Evolutionary conservation across 2,113 vertebrate genomes (phyloP).

Genomic region (Microtus ochrogaster): DNA sequence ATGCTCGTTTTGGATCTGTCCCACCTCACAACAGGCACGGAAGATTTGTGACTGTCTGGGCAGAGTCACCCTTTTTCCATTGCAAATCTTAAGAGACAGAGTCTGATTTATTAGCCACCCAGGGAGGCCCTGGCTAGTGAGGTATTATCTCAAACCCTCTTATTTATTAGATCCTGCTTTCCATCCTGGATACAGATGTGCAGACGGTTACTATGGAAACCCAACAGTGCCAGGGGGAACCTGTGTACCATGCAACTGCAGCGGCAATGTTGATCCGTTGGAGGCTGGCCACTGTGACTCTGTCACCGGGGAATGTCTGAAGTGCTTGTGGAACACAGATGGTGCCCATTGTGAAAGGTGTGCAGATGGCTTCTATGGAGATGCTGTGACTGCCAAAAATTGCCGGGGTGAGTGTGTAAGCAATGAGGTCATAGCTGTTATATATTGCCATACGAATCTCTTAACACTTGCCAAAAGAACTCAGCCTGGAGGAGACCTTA

Average conservation of each 20-base stretch:
- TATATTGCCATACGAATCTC: neutral
- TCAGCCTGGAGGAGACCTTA: neutral
- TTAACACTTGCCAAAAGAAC: too few species aligned
- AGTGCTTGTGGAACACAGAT: slow-evolving; percentile 90
- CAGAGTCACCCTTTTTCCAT: neutral
- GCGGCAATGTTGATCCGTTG: slow-evolving; percentile 88
- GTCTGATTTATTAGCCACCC: neutral
- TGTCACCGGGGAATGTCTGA: slow-evolving; percentile 91
- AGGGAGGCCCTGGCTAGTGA: neutral
- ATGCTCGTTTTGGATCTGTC: neutral
- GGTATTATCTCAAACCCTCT: neutral
- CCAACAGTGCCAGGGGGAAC: slow-evolving; percentile 88
- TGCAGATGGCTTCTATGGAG: slow-evolving; percentile 91
- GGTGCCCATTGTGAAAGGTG: slow-evolving; percentile 93
- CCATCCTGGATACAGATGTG: slow-evolving; percentile 89
- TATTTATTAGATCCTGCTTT: slow-evolving; percentile 32
- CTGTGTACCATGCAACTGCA: slow-evolving; percentile 92
- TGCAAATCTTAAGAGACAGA: neutral
- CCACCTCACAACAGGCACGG: neutral
- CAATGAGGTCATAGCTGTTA: accelerated
- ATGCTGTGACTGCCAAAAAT: slow-evolving; percentile 90
- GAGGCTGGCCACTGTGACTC: slow-evolving; percentile 91
- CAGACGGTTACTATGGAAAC: slow-evolving; percentile 93
- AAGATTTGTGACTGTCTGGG: neutral
- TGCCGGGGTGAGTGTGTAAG: slow-evolving; percentile 88